These are phyloP conservation scores for Ctenochaetus hawaiiensis DNA, from an alignment of 2,797 vertebrate genomes.

Conservation along the genomic window DNA sequence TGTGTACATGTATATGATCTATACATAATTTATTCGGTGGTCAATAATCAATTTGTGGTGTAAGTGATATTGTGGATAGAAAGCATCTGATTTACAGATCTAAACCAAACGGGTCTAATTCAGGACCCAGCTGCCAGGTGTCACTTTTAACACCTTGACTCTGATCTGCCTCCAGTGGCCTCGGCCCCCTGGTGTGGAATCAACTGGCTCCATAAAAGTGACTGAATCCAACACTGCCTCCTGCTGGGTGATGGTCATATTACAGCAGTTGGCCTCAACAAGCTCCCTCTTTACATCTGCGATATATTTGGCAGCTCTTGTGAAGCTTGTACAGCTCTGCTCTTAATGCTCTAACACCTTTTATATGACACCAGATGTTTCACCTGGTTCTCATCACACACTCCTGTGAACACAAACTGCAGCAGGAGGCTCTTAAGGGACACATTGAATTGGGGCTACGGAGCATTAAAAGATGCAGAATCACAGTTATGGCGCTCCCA, in stretches of 20 bases:
- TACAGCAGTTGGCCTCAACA: slow-evolving; percentile 59
- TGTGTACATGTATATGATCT: slow-evolving; percentile 42
- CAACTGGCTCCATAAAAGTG: slow-evolving; percentile 14
- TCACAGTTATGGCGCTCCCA: slow-evolving; percentile 55
- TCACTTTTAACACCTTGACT: slow-evolving; percentile 41
- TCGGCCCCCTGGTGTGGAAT: slow-evolving; percentile 26
- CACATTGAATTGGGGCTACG: slow-evolving; percentile 34
- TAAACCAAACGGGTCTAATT: slow-evolving; percentile 52
- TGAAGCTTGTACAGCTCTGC: slow-evolving; percentile 41
- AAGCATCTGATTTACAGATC: slow-evolving; percentile 47
- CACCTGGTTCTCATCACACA: slow-evolving; percentile 71
- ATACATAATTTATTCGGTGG: slow-evolving; percentile 70
- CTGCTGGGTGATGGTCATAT: slow-evolving; percentile 55
- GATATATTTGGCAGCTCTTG: slow-evolving; percentile 50
- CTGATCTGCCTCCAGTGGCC: slow-evolving; percentile 21
- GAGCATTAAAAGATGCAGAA: slow-evolving; percentile 59
- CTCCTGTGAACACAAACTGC: slow-evolving; percentile 43
- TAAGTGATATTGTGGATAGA: slow-evolving; percentile 55
- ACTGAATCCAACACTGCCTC: slow-evolving; percentile 44
- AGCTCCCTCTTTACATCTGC: slow-evolving; percentile 62
- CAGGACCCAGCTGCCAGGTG: slow-evolving; percentile 42
- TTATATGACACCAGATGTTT: slow-evolving; percentile 76
- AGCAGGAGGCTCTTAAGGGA: slow-evolving; percentile 57
- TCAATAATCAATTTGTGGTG: slow-evolving; percentile 51
- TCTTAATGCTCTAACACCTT: slow-evolving; percentile 66